phyloP scores from a whole-genome alignment of 2,888 invertebrate species.

The Gymnosoma rotundatum region DNA sequence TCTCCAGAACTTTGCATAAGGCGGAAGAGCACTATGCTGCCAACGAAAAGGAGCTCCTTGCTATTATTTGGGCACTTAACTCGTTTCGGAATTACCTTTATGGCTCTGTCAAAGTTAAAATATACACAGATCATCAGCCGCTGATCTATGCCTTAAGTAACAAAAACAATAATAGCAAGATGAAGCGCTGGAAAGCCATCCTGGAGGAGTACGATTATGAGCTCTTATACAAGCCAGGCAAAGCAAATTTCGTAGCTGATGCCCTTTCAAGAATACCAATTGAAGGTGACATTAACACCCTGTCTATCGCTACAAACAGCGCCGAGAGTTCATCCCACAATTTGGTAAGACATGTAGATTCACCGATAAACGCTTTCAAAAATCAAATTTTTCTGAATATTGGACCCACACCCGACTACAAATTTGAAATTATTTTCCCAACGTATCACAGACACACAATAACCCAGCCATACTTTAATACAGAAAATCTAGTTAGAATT shows the following conservation, averaged over 20 bases:
- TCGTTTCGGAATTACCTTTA: conserved; percentile 40
- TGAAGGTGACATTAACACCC: no score
- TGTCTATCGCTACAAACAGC: neutral
- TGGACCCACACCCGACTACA: neutral
- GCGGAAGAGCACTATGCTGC: conserved; percentile 49
- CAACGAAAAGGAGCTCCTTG: conserved; percentile 62
- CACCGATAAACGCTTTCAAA: neutral
- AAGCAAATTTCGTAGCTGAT: conserved; percentile 44
- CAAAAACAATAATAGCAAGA: conserved; percentile 49
- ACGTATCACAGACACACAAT: neutral
- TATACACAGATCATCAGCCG: conserved; percentile 55
- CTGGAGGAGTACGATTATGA: conserved; percentile 34
- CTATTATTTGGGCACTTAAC: conserved; percentile 15
- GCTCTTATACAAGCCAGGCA: conserved; percentile 44
- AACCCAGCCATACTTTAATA: neutral
- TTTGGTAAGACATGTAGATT: neutral
- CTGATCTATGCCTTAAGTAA: conserved; percentile 39
- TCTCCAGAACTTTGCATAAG: conserved; percentile 47
- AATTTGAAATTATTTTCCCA: neutral
- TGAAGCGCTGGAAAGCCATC: conserved; percentile 56
- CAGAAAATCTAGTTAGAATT: no score
- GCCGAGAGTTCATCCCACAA: neutral
- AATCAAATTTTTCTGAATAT: neutral
- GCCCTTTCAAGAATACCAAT: conserved; percentile 7
- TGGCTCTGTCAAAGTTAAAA: conserved; percentile 29